Evolutionary conservation across 2,113 vertebrate species (phyloP).

Genomic region (Chroicocephalus ridibundus): DNA sequence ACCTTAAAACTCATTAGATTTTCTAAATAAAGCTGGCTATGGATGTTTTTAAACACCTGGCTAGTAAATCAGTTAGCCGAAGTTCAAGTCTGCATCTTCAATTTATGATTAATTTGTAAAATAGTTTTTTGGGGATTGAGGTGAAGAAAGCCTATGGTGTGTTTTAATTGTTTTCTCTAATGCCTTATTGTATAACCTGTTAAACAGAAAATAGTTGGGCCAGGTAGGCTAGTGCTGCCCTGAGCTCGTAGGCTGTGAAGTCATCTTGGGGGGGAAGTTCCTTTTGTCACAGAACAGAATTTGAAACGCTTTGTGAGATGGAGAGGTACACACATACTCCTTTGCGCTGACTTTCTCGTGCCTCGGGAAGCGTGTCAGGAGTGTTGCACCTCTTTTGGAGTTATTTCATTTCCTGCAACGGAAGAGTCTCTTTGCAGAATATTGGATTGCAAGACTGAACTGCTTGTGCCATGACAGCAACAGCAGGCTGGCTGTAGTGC

Average conservation of each 20-base stretch:
- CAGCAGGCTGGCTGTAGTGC: background rate
- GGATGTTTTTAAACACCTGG: background rate
- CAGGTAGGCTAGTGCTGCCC: background rate
- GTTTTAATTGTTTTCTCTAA: background rate
- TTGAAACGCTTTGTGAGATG: background rate
- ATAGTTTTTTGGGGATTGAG: background rate
- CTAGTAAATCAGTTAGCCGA: background rate
- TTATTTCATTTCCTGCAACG: background rate
- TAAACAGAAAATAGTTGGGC: background rate
- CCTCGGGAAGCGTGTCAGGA: background rate
- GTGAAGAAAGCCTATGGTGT: background rate
- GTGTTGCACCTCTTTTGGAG: background rate
- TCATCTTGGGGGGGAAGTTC: background rate
- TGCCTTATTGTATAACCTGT: background rate
- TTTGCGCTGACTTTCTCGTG: background rate
- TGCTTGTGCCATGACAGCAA: background rate
- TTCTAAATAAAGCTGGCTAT: background rate
- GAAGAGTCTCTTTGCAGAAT: background rate
- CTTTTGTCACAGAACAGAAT: background rate
- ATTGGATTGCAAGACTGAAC: background rate
- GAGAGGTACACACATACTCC: rapidly evolving
- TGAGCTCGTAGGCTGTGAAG: background rate
- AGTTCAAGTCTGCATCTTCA: background rate
- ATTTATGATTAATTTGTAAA: background rate
- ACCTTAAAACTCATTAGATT: background rate